Percentiles rank a stretch among this genome's conserved stretches.
These are phyloP conservation scores for Isoperla grammatica DNA, from an alignment of 2,888 invertebrate genomes.

Conservation along the genomic window DNA sequence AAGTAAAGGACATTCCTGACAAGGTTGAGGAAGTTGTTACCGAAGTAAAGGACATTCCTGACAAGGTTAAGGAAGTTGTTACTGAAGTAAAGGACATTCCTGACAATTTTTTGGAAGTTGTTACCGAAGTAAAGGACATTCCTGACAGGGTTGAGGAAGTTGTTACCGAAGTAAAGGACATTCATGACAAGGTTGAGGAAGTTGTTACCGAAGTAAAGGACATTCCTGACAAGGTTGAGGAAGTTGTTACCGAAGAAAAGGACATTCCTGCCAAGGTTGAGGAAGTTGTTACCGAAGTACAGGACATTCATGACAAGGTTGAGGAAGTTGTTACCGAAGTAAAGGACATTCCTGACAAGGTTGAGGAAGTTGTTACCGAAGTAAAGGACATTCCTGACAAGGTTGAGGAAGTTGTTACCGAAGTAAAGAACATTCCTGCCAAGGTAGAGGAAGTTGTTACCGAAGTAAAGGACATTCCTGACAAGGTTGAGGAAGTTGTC, in stretches of 20 bases:
- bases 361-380: not conserved
- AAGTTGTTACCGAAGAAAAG: conserved; percentile 20
- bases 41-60: no score
- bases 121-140: no score
- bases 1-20: not conserved
- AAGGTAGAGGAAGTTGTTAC: not conserved
- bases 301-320: conserved; percentile 2
- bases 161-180: no score
- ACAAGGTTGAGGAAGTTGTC: conserved; percentile 11
- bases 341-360: not conserved
- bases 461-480: conserved; percentile 19
- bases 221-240: conserved; percentile 16
- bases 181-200: not conserved
- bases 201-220: conserved; percentile 17
- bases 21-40: not conserved
- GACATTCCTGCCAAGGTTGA: conserved; percentile 13
- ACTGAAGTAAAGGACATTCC: not conserved
- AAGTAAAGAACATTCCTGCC: not conserved
- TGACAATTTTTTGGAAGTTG: not conserved
- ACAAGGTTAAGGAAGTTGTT: not conserved
- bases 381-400: no score
- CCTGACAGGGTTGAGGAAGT: not conserved
- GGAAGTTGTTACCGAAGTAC: not conserved
- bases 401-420: not conserved
- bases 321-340: not conserved